These are phyloP conservation scores for Cybosia mesomella DNA, from an alignment of 2,888 invertebrate species.

Conservation along the genomic window DNA sequence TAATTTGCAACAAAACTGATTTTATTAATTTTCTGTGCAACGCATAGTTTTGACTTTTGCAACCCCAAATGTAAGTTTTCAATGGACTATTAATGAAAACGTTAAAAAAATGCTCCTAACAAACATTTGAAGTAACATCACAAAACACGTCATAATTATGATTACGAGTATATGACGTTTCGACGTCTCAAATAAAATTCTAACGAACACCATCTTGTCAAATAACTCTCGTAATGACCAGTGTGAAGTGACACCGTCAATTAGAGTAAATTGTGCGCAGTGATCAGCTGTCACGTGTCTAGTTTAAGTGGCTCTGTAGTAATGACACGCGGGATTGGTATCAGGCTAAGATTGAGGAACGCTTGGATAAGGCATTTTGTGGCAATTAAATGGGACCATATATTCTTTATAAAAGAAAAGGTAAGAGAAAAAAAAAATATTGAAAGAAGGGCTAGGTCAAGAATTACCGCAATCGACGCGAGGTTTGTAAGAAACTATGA, in stretches of 20 bases:
- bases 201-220: constrained; percentile 50
- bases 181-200: constrained; percentile 52
- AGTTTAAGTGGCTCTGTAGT: constrained; percentile 46
- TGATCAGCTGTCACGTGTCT: constrained; percentile 48
- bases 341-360: constrained; percentile 20
- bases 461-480: no score
- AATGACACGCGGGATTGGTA: constrained; percentile 47
- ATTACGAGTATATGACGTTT: no score
- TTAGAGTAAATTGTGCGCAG: constrained; percentile 32
- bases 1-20: no score
- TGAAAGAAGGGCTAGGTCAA: no score
- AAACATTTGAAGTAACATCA: constrained; percentile 20
- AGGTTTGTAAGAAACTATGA: no score
- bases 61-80: no score
- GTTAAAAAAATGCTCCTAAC: constrained; percentile 19
- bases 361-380: constrained; percentile 32
- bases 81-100: background rate
- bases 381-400: background rate
- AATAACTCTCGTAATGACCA: constrained; percentile 45
- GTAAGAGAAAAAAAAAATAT: background rate
- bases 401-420: no score
- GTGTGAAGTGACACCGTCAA: constrained; percentile 43
- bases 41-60: no score
- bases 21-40: no score
- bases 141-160: constrained; percentile 41